Base-by-base conservation (phyloP, 2,797 vertebrate genomes). In the Schizopygopsis malacanthus region DNA sequence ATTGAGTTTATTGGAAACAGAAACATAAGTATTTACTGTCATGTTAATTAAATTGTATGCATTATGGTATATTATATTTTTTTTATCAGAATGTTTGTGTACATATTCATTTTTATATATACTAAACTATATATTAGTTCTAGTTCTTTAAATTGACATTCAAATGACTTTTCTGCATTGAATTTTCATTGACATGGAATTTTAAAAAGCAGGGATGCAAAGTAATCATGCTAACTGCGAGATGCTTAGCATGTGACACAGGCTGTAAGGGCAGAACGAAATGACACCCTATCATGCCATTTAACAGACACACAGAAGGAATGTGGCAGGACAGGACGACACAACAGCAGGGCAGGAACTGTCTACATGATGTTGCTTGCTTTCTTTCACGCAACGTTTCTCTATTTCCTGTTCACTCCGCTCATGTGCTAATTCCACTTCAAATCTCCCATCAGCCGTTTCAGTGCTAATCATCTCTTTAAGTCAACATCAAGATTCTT, bases 251-350 rank as follows among this genome's bases (percentile, higher is more conserved):
- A 81, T 79, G 73, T 80, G 72, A 73, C 50, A 52, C 59, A 71
- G 20, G 4, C 43, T 43, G 45, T 41, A 70, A 45, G 65, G 63
- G 39, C n/a, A 83, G 92, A 89, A 92, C 83, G 76, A 90, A 90
- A 85, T 69, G 80, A 90, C 89, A 93, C 87, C 85, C 88, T 84
- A 73, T 83, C 89, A 75, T 92, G 92, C 87, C 78, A 89, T 71
- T 77, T 70, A 80, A 82, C 86, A 82, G 86, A 88, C 82, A 82
- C 73, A 86, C 73, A 33, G 81, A 84, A 93, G 94, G 93, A 95
- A 95, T 95, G 95, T 90, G 88, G 92, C 88, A 91, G 90, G 93
- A 95, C 94, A 92, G 90, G 95, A 93, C 93, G 93, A 93, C 93
- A 93, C 93, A 93, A 93, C 91, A 92, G 89, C 92, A 94, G 91